These are phyloP conservation scores for Drosophila ananassae DNA, from an alignment of 1,140 invertebrate species.

Conservation along the genomic window DNA sequence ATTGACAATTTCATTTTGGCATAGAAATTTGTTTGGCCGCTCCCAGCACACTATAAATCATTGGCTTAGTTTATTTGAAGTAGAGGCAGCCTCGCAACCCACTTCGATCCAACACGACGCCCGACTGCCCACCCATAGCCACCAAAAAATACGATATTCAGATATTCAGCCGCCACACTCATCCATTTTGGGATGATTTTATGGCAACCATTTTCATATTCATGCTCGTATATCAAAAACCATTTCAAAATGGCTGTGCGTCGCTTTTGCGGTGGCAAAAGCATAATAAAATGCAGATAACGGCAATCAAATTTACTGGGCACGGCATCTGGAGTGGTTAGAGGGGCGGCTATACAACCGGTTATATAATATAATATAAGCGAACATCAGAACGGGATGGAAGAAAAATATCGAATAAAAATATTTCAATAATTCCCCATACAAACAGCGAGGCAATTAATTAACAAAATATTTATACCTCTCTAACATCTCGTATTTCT, in stretches of 20 bases:
- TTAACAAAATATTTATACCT: constrained; percentile 53
- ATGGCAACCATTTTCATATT: constrained; percentile 64
- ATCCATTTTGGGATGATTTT: constrained; percentile 63
- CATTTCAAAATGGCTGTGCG: constrained; percentile 64
- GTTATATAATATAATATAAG: neutral
- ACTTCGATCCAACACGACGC: neutral
- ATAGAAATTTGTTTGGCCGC: constrained; percentile 29
- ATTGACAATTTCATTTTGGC: constrained; percentile 55
- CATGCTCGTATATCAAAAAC: constrained; percentile 72
- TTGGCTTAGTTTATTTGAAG: constrained; percentile 61
- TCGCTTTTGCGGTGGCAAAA: constrained; percentile 57
- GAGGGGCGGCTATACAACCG: neutral
- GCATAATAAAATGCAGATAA: constrained; percentile 80
- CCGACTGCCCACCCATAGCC: neutral
- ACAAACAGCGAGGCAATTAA: constrained; percentile 54
- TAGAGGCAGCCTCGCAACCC: neutral
- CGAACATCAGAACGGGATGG: constrained; percentile 1
- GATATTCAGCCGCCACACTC: constrained; percentile 53
- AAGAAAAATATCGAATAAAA: constrained; percentile 51
- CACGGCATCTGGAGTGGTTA: neutral
- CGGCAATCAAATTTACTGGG: constrained; percentile 69
- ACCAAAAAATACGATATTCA: constrained; percentile 38
- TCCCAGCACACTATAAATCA: constrained; percentile 61
- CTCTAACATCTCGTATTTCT: constrained; percentile 14
- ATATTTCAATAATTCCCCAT: constrained; percentile 53